A percentile compares a stretch with the other conserved stretches of the same genome.
Evolutionary conservation across 2,113 vertebrate genomes (phyloP).

Genomic region (Porphyrio hochstetteri): DNA sequence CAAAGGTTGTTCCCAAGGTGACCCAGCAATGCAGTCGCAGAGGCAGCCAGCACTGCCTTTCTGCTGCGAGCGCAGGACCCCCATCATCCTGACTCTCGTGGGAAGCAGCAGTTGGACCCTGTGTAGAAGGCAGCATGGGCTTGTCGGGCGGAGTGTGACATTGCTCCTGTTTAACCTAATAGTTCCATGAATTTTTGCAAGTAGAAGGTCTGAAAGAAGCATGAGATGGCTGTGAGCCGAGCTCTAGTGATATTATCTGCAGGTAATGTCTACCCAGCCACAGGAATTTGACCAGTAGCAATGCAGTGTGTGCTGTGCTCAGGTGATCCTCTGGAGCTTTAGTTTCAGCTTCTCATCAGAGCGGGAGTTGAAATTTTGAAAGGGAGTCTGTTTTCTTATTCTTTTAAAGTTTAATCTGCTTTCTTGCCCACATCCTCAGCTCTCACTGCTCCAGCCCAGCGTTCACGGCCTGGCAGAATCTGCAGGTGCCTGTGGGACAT

Average conservation of each 20-base stretch:
- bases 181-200: background rate
- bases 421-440: background rate
- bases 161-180: background rate
- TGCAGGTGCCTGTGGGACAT: background rate
- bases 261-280: constrained; percentile 18
- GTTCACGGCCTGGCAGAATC: background rate
- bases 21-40: background rate
- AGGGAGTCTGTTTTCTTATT: background rate
- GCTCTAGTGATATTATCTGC: constrained; percentile 24
- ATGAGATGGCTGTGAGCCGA: background rate
- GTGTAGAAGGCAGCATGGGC: background rate
- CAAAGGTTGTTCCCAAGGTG: constrained; percentile 1
- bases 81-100: background rate
- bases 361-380: background rate
- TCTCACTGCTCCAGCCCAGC: background rate
- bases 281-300: constrained; percentile 47
- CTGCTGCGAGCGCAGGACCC: background rate
- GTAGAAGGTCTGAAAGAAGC: background rate
- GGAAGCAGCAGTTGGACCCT: background rate
- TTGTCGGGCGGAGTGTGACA: background rate
- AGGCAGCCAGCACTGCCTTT: background rate
- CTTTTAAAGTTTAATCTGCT: background rate
- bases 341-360: background rate
- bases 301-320: background rate
- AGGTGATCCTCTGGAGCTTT: constrained; percentile 7